Base-by-base conservation (phyloP, 1,140 invertebrate species). In the Drosophila nigromelanica region DNA sequence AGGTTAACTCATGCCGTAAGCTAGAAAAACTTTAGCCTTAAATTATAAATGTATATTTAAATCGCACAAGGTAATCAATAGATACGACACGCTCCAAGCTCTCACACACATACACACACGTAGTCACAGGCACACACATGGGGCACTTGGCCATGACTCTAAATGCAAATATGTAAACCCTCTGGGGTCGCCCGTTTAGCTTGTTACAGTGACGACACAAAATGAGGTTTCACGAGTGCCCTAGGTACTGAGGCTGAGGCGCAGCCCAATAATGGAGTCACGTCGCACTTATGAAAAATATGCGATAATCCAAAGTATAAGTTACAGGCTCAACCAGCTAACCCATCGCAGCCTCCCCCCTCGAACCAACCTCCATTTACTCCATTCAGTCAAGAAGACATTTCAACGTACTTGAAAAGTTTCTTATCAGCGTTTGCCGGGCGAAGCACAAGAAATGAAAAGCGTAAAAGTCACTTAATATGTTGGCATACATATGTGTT, bases 221-320 rank as follows among this genome's bases (percentile, higher is more conserved):
- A 77, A 59, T 77, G 66, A 69, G 64, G 56, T 78, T 75, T 69
- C 33, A 60, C 55, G 45, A 62, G 52, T 58, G 73, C 56, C 56
- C 30, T 43, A 51, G 48, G 42, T 69, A 12, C 40, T 40, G 51
- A 35, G 51, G 54, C 14, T 52, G 45, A 55, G 39, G 48, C 61
- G 50, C 51, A 61, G 69, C 60, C 66, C 67, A 70, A 76, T 90
- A 90, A 90, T 90, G 79, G 89, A 90, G 87, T 90, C 87, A 90
- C 87, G 87, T 90, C 73, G 77, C 82, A 83, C 76, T 90, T 90
- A 80, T 90, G 79, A 83, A 87, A 90, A 90, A 90, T 80, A 83
- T 80, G 74, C 66, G 81, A 83, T 87, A 87, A 87, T 78, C 82
- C 87, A 52, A 35, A 70, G 71, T 66, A 76, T 80, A 75, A 80